Percentiles rank a stretch among this genome's conserved stretches.
phyloP scores from a whole-genome alignment of 2,888 invertebrate genomes.

The Auanema sp. region DNA sequence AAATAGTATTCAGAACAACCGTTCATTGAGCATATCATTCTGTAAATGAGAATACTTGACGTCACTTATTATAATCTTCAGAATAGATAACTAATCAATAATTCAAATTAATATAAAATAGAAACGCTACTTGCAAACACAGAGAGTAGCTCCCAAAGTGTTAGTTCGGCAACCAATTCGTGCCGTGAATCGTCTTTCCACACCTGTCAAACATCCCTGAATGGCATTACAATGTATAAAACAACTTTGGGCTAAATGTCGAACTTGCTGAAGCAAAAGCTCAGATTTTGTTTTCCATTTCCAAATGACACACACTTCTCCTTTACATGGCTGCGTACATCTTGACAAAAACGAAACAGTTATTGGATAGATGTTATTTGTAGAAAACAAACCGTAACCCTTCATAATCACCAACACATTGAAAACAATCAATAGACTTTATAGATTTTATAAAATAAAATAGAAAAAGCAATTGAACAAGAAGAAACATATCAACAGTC shows the following conservation, averaged over 20 bases:
- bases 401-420: conserved; percentile 15
- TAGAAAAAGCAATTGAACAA: no score
- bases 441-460: no score
- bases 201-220: conserved; percentile 47
- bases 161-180: conserved; percentile 50
- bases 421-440: conserved; percentile 15
- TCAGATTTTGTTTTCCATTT: conserved; percentile 37
- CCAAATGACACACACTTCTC: conserved; percentile 41
- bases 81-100: no score
- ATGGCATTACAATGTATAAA: not conserved
- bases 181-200: conserved; percentile 38
- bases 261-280: conserved; percentile 32
- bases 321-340: conserved; percentile 32
- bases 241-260: not conserved
- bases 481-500: no score
- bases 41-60: no score
- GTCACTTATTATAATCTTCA: no score
- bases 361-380: not conserved
- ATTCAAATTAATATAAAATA: not conserved
- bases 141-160: conserved; percentile 45
- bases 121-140: conserved; percentile 49
- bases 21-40: no score
- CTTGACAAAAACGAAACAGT: conserved; percentile 18
- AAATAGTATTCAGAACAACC: no score
- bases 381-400: conserved; percentile 16